These are phyloP conservation scores for Limnephilus rhombicus DNA, from an alignment of 2,888 invertebrate species.

Conservation along the genomic window DNA sequence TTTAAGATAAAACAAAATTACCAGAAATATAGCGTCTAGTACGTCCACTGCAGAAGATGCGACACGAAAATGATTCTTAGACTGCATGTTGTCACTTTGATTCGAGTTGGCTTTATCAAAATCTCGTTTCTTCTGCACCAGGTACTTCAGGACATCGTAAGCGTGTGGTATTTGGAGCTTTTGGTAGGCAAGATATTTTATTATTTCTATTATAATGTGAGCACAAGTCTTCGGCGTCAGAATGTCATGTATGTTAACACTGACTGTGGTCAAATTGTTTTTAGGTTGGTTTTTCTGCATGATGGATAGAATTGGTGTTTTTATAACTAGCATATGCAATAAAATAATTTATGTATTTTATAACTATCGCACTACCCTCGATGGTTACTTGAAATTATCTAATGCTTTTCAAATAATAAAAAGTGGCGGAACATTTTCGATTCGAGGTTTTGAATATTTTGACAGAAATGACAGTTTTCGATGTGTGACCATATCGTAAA, in stretches of 20 bases:
- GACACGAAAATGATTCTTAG: slow-evolving; percentile 73
- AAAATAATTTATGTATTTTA: background rate
- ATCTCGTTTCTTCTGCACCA: slow-evolving; percentile 69
- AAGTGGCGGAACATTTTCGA: background rate
- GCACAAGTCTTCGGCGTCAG: slow-evolving; percentile 79
- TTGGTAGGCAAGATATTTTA: slow-evolving; percentile 79
- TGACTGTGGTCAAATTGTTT: slow-evolving; percentile 26
- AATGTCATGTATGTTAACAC: slow-evolving; percentile 73
- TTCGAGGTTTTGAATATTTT: background rate
- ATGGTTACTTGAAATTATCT: background rate
- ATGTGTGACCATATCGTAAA: background rate
- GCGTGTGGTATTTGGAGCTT: slow-evolving; percentile 78
- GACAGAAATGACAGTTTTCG: slow-evolving; percentile 11
- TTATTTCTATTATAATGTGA: slow-evolving; percentile 77
- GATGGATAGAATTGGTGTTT: background rate
- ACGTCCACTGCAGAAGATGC: slow-evolving; percentile 74
- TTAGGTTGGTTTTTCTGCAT: slow-evolving; percentile 31
- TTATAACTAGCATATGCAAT: too few relatives aligned
- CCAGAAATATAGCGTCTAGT: slow-evolving; percentile 72
- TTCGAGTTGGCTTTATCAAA: slow-evolving; percentile 67
- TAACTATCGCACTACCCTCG: background rate
- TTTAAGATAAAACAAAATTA: background rate
- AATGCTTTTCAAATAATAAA: background rate
- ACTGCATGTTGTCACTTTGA: slow-evolving; percentile 72
- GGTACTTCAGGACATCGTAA: slow-evolving; percentile 76